These are phyloP conservation scores for Lithobates sylvaticus DNA, from an alignment of 2,797 vertebrate species.

Conservation along the genomic window DNA sequence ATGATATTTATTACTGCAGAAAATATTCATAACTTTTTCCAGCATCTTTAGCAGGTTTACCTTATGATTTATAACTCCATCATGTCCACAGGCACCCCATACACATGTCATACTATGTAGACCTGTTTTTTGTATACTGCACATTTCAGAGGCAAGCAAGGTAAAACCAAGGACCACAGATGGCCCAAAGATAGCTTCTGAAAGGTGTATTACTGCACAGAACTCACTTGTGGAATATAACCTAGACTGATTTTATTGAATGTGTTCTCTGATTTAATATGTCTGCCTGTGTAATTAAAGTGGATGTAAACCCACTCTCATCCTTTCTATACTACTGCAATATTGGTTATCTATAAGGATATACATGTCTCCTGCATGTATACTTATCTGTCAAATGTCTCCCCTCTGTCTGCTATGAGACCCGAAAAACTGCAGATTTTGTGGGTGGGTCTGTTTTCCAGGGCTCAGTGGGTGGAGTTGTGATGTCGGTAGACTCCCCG, in stretches of 20 bases:
- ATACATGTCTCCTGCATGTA: too few species aligned
- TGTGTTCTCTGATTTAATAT: background rate
- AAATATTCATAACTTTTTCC: background rate
- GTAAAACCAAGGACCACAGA: background rate
- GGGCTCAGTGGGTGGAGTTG: too few species aligned
- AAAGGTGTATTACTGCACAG: background rate
- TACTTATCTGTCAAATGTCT: too few species aligned
- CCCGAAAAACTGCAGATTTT: too few species aligned
- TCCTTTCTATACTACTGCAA: too few species aligned
- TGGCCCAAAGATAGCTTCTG: too few species aligned
- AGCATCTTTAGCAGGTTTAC: background rate
- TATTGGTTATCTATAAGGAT: too few species aligned
- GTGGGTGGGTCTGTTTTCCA: too few species aligned
- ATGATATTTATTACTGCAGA: background rate
- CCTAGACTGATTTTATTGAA: background rate
- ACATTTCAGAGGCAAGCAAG: background rate
- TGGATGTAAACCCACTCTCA: too few species aligned
- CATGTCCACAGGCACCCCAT: background rate
- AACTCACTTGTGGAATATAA: background rate
- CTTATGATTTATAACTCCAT: background rate
- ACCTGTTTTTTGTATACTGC: background rate
- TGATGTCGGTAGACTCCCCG: too few species aligned
- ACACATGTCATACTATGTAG: background rate
- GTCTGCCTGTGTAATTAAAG: background rate
- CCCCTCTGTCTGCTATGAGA: too few species aligned